Conservation (phyloP, 1,140 invertebrate species). For the Sipha flava region DNA sequence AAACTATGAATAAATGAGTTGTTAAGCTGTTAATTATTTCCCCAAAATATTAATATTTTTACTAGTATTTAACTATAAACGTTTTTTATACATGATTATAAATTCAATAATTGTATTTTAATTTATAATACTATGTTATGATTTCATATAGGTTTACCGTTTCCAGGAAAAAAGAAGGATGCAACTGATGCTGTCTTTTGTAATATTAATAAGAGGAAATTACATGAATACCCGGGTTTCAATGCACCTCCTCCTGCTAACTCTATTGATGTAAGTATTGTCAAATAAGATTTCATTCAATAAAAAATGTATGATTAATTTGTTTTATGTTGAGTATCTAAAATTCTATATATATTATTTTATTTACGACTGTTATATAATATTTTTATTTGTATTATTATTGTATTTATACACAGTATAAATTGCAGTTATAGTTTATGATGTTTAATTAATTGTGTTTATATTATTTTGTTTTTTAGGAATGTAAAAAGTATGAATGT, state of each 20-base stretch:
- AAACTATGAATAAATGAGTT: too few relatives aligned
- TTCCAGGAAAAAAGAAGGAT: background rate
- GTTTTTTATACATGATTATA: too few relatives aligned
- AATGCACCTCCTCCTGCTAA: background rate
- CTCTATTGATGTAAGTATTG: background rate
- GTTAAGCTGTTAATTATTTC: too few relatives aligned
- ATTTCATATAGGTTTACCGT: background rate
- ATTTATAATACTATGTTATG: too few relatives aligned
- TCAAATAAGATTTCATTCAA: background rate
- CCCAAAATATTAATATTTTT: background rate
- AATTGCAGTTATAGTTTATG: background rate
- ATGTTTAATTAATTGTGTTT: background rate
- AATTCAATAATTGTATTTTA: too few relatives aligned
- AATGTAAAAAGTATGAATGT: background rate
- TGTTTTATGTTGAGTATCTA: background rate
- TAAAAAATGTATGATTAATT: too few relatives aligned
- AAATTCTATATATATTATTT: background rate
- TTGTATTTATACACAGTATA: too few relatives aligned
- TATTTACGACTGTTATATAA: background rate
- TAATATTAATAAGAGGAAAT: background rate
- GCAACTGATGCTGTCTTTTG: background rate
- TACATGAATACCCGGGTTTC: background rate
- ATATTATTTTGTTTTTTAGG: background rate
- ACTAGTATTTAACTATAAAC: too few relatives aligned
- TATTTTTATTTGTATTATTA: background rate